Evolutionary conservation across 1,140 invertebrate genomes (phyloP).

Genomic region (Drosophila pachea): DNA sequence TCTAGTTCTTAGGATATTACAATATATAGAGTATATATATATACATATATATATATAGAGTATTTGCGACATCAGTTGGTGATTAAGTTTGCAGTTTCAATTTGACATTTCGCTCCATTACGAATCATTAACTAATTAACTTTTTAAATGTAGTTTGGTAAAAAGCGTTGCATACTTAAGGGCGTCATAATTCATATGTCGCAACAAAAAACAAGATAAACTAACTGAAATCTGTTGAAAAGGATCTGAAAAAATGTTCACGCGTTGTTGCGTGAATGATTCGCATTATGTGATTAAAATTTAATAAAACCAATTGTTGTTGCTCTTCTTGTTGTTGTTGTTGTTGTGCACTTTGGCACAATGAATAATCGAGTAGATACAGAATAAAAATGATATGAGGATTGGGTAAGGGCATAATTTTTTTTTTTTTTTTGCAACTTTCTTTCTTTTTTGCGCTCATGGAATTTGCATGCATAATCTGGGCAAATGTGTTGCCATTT

Average conservation of each 20-base stretch:
- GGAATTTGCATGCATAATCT: slow-evolving; percentile 42
- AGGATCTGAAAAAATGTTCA: neutral
- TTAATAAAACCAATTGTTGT: slow-evolving; percentile 52
- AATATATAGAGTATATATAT: too few species aligned
- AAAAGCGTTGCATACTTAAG: slow-evolving; percentile 47
- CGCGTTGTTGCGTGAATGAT: slow-evolving; percentile 42
- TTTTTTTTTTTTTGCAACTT: neutral
- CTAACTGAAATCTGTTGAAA: neutral
- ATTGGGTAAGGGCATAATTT: neutral
- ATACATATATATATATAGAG: too few species aligned
- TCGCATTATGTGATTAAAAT: slow-evolving; percentile 62
- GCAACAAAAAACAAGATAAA: neutral
- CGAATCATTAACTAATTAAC: slow-evolving; percentile 10
- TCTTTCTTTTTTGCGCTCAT: slow-evolving; percentile 28
- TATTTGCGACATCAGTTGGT: too few species aligned
- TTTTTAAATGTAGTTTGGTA: slow-evolving; percentile 19
- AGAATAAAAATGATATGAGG: slow-evolving; percentile 3
- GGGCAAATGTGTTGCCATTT: slow-evolving; percentile 56
- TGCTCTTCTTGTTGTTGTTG: neutral
- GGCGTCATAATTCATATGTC: slow-evolving; percentile 4
- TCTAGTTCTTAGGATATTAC: too few species aligned
- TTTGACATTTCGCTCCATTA: neutral
- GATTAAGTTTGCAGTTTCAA: neutral
- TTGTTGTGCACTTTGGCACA: slow-evolving; percentile 58
- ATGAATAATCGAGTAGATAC: slow-evolving; percentile 46